Base-by-base conservation (phyloP, 2,797 vertebrate species). In the Loriculus beryllinus region DNA sequence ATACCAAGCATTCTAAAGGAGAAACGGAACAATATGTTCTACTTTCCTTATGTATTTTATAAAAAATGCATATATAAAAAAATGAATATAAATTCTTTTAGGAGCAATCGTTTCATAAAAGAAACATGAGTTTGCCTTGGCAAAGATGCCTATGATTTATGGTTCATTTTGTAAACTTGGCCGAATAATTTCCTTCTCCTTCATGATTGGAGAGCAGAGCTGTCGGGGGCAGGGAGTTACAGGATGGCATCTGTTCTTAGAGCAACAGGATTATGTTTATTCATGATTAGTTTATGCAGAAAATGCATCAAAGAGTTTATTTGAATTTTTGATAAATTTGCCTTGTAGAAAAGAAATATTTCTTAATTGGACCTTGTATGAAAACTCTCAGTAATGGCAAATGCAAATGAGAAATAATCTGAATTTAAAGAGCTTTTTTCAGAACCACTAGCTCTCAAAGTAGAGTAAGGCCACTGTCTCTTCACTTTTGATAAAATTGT, bases 61-160 rank as follows among this genome's bases (percentile, higher is more conserved):
- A 95, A 95, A 96, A 92, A 88, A 96, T 96, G 96, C 91, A 87
- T 95, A 86, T 92, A 95, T 94, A 96, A 88, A 93, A 94, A 96
- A 95, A 96, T 92, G 93, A 96, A 96, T 93, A 95, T 92, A 95
- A 95, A 96, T 95, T 93, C 37, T 96, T 97, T 96, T 84, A 96
- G 92, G 64, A 97, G 88, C 92, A 96, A 96, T 97, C 96, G 96
- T 97, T 97, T 97, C 95, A 96, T 97, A 96, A 97, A 97, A 97
- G 91, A 97, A 96, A 96, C 90, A 96, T 96, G 96, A 97, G 94
- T 96, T 96, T 94, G 82, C 89, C 96, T 96, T 96, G 94, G 94
- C 95, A 96, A 96, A 92, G 86, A 96, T 88, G 82, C 71, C 65
- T 84, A 7, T 97, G 96, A 97, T 97, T 96, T 97, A 96, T 97